Conservation (phyloP, 1,140 invertebrate species). For the Amyelois transitella region DNA sequence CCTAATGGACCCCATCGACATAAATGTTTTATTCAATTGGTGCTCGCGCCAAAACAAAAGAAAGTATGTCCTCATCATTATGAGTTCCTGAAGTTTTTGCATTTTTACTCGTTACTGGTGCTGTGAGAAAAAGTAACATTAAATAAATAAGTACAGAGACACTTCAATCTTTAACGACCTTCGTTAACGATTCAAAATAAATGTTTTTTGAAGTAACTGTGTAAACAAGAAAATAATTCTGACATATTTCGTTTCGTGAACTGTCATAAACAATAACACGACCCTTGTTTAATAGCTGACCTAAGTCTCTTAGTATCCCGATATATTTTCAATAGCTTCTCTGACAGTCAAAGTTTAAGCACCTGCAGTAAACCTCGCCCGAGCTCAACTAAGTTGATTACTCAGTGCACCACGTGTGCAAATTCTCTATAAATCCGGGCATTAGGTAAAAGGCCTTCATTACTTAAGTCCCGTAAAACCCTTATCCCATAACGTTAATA, state of each 20-base stretch:
- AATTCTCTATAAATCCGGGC: conserved; percentile 63
- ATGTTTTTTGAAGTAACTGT: background rate
- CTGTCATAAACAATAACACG: background rate
- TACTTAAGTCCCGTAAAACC: conserved; percentile 73
- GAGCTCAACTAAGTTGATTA: conserved; percentile 27
- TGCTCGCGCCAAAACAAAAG: conserved; percentile 57
- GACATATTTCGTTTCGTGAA: background rate
- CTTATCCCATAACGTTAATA: conserved; percentile 74
- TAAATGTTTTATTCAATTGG: conserved; percentile 69
- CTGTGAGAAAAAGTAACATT: conserved; percentile 23
- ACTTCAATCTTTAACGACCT: background rate
- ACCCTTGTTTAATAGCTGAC: background rate
- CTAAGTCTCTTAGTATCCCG: background rate
- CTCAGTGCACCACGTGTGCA: conserved; percentile 44
- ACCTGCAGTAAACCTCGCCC: background rate
- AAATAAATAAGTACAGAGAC: conserved; percentile 25
- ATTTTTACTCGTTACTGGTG: conserved; percentile 45
- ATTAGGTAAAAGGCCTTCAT: conserved; percentile 67
- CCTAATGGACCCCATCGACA: conserved; percentile 64
- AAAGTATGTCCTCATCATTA: conserved; percentile 60
- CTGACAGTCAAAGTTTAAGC: background rate
- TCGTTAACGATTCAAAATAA: conserved; percentile 1
- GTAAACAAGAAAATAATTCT: background rate
- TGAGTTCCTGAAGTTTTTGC: conserved; percentile 50
- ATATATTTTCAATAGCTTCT: background rate